Evolutionary conservation across 2,888 invertebrate genomes (phyloP).

Genomic region (Leptinotarsa tumamoca): DNA sequence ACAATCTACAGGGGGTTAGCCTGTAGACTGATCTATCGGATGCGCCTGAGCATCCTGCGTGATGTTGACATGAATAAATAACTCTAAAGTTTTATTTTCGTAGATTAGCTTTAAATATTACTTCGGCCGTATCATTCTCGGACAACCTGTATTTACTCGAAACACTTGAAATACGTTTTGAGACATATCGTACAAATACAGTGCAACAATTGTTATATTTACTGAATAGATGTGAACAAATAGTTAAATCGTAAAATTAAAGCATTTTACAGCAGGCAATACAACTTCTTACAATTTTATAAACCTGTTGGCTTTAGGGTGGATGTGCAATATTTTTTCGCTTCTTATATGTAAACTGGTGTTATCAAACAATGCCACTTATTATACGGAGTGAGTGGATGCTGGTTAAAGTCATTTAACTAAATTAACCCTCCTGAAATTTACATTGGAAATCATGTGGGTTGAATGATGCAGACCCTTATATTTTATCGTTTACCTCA

Average conservation of each 20-base stretch:
- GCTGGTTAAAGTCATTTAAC: neutral
- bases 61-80: too few relatives aligned
- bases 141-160: neutral
- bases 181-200: too few relatives aligned
- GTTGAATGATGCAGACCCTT: too few relatives aligned
- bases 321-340: slow-evolving; percentile 3
- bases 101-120: too few relatives aligned
- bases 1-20: too few relatives aligned
- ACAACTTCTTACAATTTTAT: neutral
- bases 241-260: neutral
- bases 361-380: neutral
- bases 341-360: neutral
- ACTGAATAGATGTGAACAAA: neutral
- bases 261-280: neutral
- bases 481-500: too few relatives aligned
- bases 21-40: too few relatives aligned
- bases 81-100: too few relatives aligned
- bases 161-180: too few relatives aligned
- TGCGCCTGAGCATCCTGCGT: too few relatives aligned
- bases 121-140: neutral
- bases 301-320: neutral
- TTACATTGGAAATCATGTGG: neutral
- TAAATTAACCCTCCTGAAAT: neutral
- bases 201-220: too few relatives aligned
- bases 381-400: neutral